A percentile compares a stretch with the other conserved stretches of the same genome.
phyloP scores from a whole-genome alignment of 2,797 vertebrate species.

The Trichosurus vulpecula region DNA sequence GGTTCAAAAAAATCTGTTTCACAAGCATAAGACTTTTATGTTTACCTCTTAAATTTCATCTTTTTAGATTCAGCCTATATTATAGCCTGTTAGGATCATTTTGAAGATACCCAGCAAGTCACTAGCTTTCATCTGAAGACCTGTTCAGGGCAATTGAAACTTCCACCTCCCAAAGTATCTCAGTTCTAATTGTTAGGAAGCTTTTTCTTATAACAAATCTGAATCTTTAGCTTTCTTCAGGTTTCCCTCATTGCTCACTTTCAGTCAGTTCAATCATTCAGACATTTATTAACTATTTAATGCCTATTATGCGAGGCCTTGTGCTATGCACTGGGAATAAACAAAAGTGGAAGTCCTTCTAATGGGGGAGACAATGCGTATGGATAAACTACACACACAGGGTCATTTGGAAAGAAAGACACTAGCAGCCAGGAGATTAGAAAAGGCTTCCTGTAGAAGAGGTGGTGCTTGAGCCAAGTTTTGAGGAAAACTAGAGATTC shows the following conservation, averaged over 20 bases:
- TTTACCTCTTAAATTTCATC: neutral
- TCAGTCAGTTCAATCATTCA: neutral
- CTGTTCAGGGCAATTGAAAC: neutral
- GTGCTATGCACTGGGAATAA: neutral
- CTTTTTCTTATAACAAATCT: neutral
- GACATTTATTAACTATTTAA: neutral
- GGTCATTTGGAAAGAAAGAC: neutral
- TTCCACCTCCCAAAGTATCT: neutral
- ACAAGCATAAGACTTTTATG: neutral
- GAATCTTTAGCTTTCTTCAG: neutral
- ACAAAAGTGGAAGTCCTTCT: neutral
- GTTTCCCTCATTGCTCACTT: neutral
- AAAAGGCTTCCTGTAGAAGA: neutral
- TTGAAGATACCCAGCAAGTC: neutral
- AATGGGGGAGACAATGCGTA: neutral
- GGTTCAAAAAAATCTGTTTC: neutral
- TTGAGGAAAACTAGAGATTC: neutral
- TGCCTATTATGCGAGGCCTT: neutral
- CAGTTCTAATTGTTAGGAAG: neutral
- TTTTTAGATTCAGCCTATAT: neutral
- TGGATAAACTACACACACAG: neutral
- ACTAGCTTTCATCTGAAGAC: neutral
- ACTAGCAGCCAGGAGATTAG: neutral
- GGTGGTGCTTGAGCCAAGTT: neutral
- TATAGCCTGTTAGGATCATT: neutral